A percentile compares a stretch with the other conserved stretches of the same genome.
Conservation (phyloP, 2,797 vertebrate species). For the Leucoraja ocellata region DNA sequence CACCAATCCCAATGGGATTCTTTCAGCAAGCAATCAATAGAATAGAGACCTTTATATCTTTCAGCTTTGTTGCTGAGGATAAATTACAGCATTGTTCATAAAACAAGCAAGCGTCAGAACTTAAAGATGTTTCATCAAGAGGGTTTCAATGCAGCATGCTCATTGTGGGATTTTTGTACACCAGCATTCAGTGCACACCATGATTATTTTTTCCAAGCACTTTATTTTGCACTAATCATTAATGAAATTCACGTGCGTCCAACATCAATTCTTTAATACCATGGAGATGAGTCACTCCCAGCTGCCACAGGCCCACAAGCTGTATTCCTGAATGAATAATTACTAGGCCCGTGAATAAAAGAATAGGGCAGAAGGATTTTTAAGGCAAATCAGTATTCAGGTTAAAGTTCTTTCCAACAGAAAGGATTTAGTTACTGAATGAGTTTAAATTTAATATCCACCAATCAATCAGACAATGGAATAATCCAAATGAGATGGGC, state of each 20-base stretch:
- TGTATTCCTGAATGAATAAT: conserved; percentile 22
- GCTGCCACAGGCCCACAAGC: background rate
- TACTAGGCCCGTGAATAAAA: background rate
- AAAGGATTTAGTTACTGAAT: conserved; percentile 12
- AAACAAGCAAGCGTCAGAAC: background rate
- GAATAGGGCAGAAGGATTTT: background rate
- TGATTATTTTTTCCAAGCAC: conserved; percentile 24
- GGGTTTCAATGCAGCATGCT: background rate
- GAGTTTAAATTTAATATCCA: background rate
- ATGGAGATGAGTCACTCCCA: conserved; percentile 10
- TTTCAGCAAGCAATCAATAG: background rate
- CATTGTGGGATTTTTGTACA: background rate
- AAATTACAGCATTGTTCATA: background rate
- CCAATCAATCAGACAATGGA: conserved; percentile 18
- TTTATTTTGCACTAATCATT: background rate
- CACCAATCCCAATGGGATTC: background rate
- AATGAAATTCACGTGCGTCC: background rate
- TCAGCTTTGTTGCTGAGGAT: background rate
- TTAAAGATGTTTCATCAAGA: background rate
- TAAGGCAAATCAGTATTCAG: background rate
- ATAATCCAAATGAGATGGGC: conserved; percentile 6
- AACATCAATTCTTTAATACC: conserved; percentile 4
- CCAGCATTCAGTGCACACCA: too few relatives aligned
- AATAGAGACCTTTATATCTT: background rate
- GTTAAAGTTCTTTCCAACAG: background rate